phyloP scores from a whole-genome alignment of 2,113 vertebrate species.

The Mesembrinibis cayennensis region DNA sequence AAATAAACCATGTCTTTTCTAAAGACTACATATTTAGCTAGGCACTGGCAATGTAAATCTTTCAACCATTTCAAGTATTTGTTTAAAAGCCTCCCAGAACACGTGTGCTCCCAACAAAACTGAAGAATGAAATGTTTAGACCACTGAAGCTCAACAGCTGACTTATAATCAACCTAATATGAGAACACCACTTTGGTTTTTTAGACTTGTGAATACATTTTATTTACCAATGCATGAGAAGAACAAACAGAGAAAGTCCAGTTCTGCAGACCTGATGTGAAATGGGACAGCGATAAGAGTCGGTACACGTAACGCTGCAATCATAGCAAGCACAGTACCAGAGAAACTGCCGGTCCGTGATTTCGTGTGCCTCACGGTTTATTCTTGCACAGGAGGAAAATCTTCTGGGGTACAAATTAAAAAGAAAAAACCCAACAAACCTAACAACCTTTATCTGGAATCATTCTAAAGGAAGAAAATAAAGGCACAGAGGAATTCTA shows the following conservation, averaged over 20 bases:
- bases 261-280: constrained; percentile 8
- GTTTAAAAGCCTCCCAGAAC: constrained; percentile 80
- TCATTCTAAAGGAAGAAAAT: neutral
- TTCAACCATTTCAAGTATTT: constrained; percentile 83
- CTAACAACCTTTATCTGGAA: neutral
- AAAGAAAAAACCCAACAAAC: neutral
- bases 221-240: constrained; percentile 51
- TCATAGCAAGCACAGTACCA: neutral
- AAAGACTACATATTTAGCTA: constrained; percentile 82
- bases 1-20: constrained; percentile 83
- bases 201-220: constrained; percentile 23
- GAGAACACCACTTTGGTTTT: constrained; percentile 45
- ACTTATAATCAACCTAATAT: constrained; percentile 64
- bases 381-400: neutral
- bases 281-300: neutral
- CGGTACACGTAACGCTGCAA: neutral
- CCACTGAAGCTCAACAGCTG: constrained; percentile 65
- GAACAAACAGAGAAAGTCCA: constrained; percentile 49
- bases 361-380: neutral
- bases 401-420: neutral
- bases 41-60: constrained; percentile 80
- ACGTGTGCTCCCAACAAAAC: constrained; percentile 74
- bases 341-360: neutral
- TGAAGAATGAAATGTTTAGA: constrained; percentile 73
- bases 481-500: neutral